A percentile compares a stretch with the other conserved stretches of the same genome.
Evolutionary conservation across 2,888 invertebrate species (phyloP).

Genomic region (Oxytorus armatus): DNA sequence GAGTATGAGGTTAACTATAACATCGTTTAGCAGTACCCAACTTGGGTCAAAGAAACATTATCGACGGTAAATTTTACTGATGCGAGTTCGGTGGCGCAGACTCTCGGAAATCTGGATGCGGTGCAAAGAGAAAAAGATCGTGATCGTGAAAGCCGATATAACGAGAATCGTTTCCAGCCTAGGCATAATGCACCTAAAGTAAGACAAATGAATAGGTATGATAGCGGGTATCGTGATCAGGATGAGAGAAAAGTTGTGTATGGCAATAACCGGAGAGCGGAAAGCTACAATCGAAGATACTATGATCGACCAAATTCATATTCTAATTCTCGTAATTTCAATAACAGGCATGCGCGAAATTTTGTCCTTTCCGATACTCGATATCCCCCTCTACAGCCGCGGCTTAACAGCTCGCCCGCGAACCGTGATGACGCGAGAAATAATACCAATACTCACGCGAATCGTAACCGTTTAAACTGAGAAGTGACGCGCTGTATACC

Average conservation of each 20-base stretch:
- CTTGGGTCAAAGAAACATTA: too few species aligned
- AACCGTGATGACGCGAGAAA: not conserved
- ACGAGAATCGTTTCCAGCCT: not conserved
- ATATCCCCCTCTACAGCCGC: conserved; percentile 28
- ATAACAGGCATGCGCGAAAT: not conserved
- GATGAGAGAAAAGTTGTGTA: not conserved
- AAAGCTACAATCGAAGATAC: not conserved
- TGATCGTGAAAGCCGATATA: not conserved
- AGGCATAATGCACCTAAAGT: not conserved
- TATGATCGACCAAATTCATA: not conserved
- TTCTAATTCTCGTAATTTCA: too few species aligned
- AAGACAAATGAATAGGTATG: not conserved
- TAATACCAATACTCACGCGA: not conserved
- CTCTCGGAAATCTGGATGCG: not conserved
- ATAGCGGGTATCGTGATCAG: not conserved
- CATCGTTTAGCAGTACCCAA: too few species aligned
- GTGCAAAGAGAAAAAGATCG: not conserved
- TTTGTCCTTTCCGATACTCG: not conserved
- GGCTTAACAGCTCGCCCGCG: not conserved
- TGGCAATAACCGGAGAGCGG: not conserved
- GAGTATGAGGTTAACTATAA: too few species aligned
- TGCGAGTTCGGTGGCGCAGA: too few species aligned
- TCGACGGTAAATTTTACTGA: too few species aligned
- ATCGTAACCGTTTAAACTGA: conserved; percentile 15
- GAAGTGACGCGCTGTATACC: not conserved